phyloP scores from a whole-genome alignment of 2,113 vertebrate species.

The Hippolais icterina region DNA sequence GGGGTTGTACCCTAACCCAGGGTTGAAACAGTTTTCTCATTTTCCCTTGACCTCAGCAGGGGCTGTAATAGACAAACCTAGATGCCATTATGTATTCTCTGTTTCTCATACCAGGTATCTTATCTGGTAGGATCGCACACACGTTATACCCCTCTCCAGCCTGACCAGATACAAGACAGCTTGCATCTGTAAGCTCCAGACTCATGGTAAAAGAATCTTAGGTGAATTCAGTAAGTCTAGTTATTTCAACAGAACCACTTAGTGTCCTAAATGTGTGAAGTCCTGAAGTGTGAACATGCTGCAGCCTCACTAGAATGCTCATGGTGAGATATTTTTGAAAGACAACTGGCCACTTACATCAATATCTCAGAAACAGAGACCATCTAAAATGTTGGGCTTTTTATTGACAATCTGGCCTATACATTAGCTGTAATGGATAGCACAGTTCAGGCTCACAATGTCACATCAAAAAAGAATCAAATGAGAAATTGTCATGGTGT shows the following conservation, averaged over 20 bases:
- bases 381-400: background rate
- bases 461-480: background rate
- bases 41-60: background rate
- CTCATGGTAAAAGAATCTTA: background rate
- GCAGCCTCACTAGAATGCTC: background rate
- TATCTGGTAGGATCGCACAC: background rate
- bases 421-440: background rate
- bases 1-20: background rate
- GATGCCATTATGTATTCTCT: background rate
- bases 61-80: background rate
- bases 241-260: background rate
- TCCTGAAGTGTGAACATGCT: background rate
- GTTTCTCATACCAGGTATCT: background rate
- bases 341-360: background rate
- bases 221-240: background rate
- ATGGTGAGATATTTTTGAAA: background rate
- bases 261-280: background rate
- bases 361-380: background rate
- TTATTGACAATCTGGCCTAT: background rate
- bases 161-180: background rate
- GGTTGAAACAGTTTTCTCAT: background rate
- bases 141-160: background rate
- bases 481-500: background rate
- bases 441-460: background rate
- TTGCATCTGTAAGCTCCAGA: background rate